Conservation (phyloP, 2,888 invertebrate species). For the Ceratothoa steindachneri region DNA sequence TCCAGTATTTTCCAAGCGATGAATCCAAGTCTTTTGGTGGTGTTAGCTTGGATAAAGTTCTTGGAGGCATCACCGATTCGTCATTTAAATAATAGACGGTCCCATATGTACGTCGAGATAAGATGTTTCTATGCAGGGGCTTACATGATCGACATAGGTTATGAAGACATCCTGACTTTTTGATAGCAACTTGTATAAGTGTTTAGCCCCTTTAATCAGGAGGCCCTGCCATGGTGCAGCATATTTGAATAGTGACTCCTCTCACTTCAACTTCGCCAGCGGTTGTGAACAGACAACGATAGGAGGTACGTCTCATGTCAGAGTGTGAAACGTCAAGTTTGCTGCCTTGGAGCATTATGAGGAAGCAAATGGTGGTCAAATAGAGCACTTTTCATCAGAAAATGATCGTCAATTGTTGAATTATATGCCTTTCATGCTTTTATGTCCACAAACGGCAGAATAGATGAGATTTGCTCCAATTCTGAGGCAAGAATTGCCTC, state of each 20-base stretch:
- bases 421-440: too few species aligned
- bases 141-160: neutral
- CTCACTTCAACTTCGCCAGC: neutral
- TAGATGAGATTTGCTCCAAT: too few species aligned
- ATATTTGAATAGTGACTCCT: neutral
- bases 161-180: neutral
- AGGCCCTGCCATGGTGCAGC: slow-evolving; percentile 2
- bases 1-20: slow-evolving; percentile 4
- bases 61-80: neutral
- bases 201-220: slow-evolving; percentile 4
- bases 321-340: neutral
- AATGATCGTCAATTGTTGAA: too few species aligned
- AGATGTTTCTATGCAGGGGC: neutral
- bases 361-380: too few species aligned
- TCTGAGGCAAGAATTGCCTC: too few species aligned
- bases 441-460: too few species aligned
- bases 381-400: too few species aligned
- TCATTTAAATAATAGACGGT: neutral
- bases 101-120: neutral
- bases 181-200: neutral
- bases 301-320: neutral
- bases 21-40: neutral
- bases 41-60: neutral
- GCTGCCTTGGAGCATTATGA: neutral
- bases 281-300: slow-evolving; percentile 4